Evolutionary conservation across 2,797 vertebrate genomes (phyloP).

Genomic region (Lepidocolaptes lacrymiger): DNA sequence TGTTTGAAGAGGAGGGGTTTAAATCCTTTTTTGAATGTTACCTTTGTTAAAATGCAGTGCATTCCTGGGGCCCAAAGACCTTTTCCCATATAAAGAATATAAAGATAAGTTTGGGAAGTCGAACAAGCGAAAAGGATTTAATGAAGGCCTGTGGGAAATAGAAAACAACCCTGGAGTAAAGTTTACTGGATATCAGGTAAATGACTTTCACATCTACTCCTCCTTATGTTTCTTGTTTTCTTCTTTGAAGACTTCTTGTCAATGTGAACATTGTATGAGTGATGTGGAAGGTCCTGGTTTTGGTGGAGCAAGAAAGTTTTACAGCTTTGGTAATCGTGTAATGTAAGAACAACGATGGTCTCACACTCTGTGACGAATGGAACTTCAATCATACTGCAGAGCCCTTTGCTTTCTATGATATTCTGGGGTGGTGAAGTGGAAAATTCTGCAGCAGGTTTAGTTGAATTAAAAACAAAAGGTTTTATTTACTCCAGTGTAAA

Average conservation of each 20-base stretch:
- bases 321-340: not conserved
- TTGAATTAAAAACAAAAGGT: slow-evolving; percentile 51
- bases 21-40: slow-evolving; percentile 7
- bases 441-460: slow-evolving; percentile 44
- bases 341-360: not conserved
- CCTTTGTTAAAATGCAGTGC: slow-evolving; percentile 80
- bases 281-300: not conserved
- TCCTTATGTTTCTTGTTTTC: not conserved
- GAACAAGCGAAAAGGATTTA: slow-evolving; percentile 98
- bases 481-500: slow-evolving; percentile 42
- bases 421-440: slow-evolving; percentile 23
- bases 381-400: not conserved
- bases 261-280: not conserved
- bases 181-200: slow-evolving; percentile 96
- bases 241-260: not conserved
- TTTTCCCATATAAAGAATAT: slow-evolving; percentile 96
- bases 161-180: slow-evolving; percentile 98
- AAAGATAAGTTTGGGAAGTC: slow-evolving; percentile 99
- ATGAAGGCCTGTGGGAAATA: slow-evolving; percentile 98
- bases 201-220: slow-evolving; percentile 32
- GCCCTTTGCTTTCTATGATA: slow-evolving; percentile 9
- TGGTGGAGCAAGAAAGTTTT: not conserved
- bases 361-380: not conserved
- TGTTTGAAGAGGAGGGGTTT: not conserved
- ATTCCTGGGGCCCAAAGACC: slow-evolving; percentile 94